These are phyloP conservation scores for Cydia splendana DNA, from an alignment of 1,140 invertebrate genomes.

Conservation along the genomic window DNA sequence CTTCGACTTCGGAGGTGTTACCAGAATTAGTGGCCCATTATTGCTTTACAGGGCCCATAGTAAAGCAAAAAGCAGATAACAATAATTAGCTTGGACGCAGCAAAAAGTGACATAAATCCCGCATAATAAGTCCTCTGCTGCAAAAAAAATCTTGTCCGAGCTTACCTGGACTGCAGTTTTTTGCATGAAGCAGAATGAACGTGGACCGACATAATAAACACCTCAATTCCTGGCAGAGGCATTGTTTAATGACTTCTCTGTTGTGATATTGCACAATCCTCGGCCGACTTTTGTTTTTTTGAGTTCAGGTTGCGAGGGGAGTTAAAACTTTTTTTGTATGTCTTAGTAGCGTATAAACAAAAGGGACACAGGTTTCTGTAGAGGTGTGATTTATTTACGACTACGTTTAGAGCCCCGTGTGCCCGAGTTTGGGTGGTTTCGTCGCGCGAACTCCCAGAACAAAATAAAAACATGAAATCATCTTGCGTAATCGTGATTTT, in stretches of 20 bases:
- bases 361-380: constrained; percentile 63
- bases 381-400: constrained; percentile 79
- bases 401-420: constrained; percentile 65
- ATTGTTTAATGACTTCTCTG: constrained; percentile 78
- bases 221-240: constrained; percentile 75
- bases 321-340: constrained; percentile 68
- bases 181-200: constrained; percentile 64
- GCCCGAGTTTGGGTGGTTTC: constrained; percentile 59
- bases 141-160: constrained; percentile 57
- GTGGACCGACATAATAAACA: constrained; percentile 74
- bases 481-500: constrained; percentile 44
- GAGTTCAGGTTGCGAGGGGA: constrained; percentile 59
- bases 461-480: constrained; percentile 37
- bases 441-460: constrained; percentile 37
- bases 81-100: constrained; percentile 76
- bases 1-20: constrained; percentile 74
- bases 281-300: constrained; percentile 60
- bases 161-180: constrained; percentile 71
- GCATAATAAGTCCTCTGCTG: constrained; percentile 72
- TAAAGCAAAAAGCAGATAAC: constrained; percentile 76
- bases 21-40: constrained; percentile 77
- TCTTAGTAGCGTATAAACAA: constrained; percentile 78
- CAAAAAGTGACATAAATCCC: constrained; percentile 79
- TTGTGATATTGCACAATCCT: constrained; percentile 79
- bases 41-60: constrained; percentile 69